These are phyloP conservation scores for Lepidostoma basale DNA, from an alignment of 1,140 invertebrate genomes.

Conservation along the genomic window DNA sequence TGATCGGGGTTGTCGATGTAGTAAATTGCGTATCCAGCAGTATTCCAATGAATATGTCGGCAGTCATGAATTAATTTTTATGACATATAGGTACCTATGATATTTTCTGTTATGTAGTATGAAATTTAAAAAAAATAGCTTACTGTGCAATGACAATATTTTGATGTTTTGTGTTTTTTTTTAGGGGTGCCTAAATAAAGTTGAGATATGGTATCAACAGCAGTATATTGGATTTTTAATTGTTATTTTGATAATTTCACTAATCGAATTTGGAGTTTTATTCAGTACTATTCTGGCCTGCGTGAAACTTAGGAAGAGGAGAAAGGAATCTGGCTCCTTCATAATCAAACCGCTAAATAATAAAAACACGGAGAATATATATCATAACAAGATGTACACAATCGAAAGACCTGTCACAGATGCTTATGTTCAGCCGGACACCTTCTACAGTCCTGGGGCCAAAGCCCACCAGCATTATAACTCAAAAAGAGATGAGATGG, in stretches of 20 bases:
- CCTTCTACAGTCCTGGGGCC: constrained; percentile 58
- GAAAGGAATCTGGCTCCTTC: constrained; percentile 51
- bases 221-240: constrained; percentile 75
- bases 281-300: constrained; percentile 73
- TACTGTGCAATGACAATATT: background rate
- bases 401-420: constrained; percentile 54
- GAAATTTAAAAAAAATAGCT: background rate
- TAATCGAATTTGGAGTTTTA: constrained; percentile 73
- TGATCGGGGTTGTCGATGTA: too few relatives aligned
- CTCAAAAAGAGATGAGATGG: constrained; percentile 57
- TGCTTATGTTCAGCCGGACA: constrained; percentile 59
- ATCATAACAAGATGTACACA: constrained; percentile 51
- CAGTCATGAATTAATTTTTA: too few relatives aligned
- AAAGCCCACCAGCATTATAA: constrained; percentile 57
- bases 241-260: constrained; percentile 67
- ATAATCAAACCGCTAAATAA: constrained; percentile 52
- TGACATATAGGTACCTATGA: too few relatives aligned
- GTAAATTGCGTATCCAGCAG: too few relatives aligned
- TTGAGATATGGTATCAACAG: constrained; percentile 79
- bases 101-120: too few relatives aligned
- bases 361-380: constrained; percentile 55
- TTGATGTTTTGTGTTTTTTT: constrained; percentile 48
- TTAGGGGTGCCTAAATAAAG: constrained; percentile 71
- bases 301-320: constrained; percentile 59
- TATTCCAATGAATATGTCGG: too few relatives aligned